A percentile compares a stretch with the other conserved stretches of the same genome.
Evolutionary conservation across 2,797 vertebrate species (phyloP).

Genomic region (Hylomyscus alleni): DNA sequence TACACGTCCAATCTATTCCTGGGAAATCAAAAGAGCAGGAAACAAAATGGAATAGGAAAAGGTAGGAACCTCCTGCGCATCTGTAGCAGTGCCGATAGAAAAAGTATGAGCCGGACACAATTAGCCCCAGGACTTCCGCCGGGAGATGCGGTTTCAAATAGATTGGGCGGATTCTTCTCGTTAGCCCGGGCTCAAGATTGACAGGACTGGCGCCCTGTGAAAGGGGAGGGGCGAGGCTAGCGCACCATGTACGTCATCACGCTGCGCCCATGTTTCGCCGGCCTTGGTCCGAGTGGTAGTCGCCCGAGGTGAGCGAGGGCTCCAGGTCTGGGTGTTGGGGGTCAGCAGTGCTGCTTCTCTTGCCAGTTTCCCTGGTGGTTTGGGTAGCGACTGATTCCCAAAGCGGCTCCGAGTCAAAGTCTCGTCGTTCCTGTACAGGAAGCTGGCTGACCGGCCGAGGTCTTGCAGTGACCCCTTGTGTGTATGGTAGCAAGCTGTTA

Average conservation of each 20-base stretch:
- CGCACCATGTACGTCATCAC: background rate
- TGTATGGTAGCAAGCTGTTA: no score
- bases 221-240: background rate
- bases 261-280: accelerated
- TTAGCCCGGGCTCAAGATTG: background rate
- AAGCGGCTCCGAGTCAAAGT: background rate
- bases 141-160: background rate
- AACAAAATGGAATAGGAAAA: background rate
- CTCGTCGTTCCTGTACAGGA: background rate
- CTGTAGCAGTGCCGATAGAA: accelerated
- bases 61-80: background rate
- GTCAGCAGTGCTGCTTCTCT: accelerated
- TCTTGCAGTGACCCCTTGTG: background rate
- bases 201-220: background rate
- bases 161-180: background rate
- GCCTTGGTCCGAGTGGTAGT: accelerated
- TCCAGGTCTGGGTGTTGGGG: accelerated
- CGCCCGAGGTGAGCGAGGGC: accelerated
- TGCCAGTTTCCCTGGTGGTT: no score
- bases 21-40: background rate
- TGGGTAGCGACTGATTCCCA: background rate
- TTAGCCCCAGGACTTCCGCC: background rate
- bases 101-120: background rate
- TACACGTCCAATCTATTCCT: background rate
- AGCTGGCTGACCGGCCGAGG: background rate